These are phyloP conservation scores for Hesperia comma DNA, from an alignment of 2,888 invertebrate species.

Conservation along the genomic window DNA sequence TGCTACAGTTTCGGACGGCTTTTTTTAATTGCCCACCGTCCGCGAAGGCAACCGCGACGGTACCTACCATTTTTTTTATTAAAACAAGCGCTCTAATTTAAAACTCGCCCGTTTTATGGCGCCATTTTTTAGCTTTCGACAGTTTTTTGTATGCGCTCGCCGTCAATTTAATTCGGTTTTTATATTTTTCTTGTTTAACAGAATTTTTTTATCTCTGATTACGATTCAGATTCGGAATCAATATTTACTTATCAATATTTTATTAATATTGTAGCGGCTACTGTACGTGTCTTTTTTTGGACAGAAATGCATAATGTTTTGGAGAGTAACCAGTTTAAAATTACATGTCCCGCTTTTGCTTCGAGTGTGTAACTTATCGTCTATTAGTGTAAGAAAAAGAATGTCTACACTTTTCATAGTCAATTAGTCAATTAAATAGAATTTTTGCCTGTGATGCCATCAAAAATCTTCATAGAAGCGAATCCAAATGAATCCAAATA, in stretches of 20 bases:
- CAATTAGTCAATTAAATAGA: no score
- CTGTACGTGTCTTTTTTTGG: not conserved
- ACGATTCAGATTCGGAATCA: not conserved
- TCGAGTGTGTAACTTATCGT: no score
- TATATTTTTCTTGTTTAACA: constrained; percentile 2
- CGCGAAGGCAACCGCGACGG: constrained; percentile 47
- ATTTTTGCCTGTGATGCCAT: no score
- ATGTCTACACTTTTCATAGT: no score
- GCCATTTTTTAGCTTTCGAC: constrained; percentile 29
- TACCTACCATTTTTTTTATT: constrained; percentile 43
- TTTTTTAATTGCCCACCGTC: constrained; percentile 63
- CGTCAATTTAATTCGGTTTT: constrained; percentile 18
- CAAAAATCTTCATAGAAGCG: no score
- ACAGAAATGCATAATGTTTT: not conserved
- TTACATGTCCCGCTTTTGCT: no score
- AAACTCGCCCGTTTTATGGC: constrained; percentile 29
- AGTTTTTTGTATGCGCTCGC: constrained; percentile 13
- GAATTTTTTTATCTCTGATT: constrained; percentile 3
- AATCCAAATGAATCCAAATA: no score
- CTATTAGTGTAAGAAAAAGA: no score
- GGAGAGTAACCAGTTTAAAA: no score
- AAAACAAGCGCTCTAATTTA: constrained; percentile 35
- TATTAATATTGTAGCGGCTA: not conserved
- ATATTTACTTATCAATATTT: not conserved
- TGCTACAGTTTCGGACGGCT: constrained; percentile 71